Evolutionary conservation across 2,113 vertebrate species (phyloP).

Genomic region (Oncorhynchus tshawytscha): DNA sequence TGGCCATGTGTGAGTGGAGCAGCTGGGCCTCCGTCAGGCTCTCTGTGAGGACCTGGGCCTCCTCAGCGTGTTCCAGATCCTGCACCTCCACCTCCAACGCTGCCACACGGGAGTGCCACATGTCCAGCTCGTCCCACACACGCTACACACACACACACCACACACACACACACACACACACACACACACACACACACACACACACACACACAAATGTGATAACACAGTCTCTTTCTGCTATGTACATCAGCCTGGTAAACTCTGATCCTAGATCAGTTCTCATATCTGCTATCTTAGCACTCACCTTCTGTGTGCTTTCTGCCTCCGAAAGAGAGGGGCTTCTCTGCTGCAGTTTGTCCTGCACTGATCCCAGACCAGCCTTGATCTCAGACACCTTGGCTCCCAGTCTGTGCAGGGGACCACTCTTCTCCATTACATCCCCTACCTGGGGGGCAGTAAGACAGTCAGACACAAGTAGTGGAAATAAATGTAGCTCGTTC

Average conservation of each 20-base stretch:
- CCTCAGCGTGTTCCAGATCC: conserved; percentile 80
- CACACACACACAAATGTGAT: not conserved
- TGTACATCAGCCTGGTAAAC: not conserved
- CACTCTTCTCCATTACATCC: conserved; percentile 74
- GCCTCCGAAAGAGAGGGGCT: conserved; percentile 78
- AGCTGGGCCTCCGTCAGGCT: conserved; percentile 77
- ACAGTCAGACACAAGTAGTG: not conserved
- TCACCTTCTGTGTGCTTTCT: conserved; percentile 87
- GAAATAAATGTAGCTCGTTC: not conserved
- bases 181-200: not conserved
- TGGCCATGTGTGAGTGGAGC: conserved; percentile 79
- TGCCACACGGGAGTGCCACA: conserved; percentile 83
- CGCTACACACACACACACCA: conserved; percentile 63
- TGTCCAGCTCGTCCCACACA: conserved; percentile 87
- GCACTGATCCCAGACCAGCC: conserved; percentile 78
- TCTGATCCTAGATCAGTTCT: not conserved
- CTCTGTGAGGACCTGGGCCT: conserved; percentile 78
- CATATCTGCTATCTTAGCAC: not conserved
- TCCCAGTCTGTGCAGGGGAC: conserved; percentile 75
- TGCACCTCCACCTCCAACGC: conserved; percentile 85
- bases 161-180: conserved; percentile 6
- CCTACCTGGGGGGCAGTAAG: conserved; percentile 67
- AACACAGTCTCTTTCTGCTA: too few relatives aligned
- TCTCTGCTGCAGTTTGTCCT: conserved; percentile 78
- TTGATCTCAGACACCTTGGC: conserved; percentile 80